phyloP scores from a whole-genome alignment of 2,888 invertebrate species.

The Glaucopsyche alexis region DNA sequence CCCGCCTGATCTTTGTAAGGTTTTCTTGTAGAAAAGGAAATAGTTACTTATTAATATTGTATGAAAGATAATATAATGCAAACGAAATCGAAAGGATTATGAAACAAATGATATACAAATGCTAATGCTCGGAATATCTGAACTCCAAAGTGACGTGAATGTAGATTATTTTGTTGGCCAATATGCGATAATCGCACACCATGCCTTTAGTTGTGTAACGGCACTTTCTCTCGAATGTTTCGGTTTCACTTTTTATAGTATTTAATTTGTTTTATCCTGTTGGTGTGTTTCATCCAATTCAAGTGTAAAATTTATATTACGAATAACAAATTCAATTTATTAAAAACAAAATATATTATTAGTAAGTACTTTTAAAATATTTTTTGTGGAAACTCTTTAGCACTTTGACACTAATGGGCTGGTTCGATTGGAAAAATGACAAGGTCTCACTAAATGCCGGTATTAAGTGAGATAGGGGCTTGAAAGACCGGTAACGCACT shows the following conservation, averaged over 20 bases:
- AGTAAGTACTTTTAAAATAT: background rate
- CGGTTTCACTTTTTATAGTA: conserved; percentile 24
- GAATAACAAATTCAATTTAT: background rate
- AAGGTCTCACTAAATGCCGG: too few relatives aligned
- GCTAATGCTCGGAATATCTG: background rate
- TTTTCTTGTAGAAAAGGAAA: too few relatives aligned
- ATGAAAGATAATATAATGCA: too few relatives aligned
- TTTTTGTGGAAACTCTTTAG: background rate
- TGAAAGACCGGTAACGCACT: too few relatives aligned
- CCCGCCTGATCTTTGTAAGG: too few relatives aligned
- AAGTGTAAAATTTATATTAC: background rate
- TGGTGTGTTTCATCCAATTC: background rate
- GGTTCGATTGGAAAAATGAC: too few relatives aligned
- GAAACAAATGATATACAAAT: background rate
- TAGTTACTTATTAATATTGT: too few relatives aligned
- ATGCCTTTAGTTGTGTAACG: conserved; percentile 15
- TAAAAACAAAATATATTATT: background rate
- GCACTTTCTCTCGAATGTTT: conserved; percentile 1
- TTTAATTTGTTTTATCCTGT: conserved; percentile 4
- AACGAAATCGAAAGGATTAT: too few relatives aligned
- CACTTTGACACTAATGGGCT: too few relatives aligned
- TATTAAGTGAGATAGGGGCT: too few relatives aligned
- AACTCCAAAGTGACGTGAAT: conserved; percentile 21
- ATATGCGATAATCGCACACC: background rate
- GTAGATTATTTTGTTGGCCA: conserved; percentile 23